A percentile compares a stretch with the other conserved stretches of the same genome.
These are phyloP conservation scores for Rhineura floridana DNA, from an alignment of 2,113 vertebrate species.

Conservation along the genomic window DNA sequence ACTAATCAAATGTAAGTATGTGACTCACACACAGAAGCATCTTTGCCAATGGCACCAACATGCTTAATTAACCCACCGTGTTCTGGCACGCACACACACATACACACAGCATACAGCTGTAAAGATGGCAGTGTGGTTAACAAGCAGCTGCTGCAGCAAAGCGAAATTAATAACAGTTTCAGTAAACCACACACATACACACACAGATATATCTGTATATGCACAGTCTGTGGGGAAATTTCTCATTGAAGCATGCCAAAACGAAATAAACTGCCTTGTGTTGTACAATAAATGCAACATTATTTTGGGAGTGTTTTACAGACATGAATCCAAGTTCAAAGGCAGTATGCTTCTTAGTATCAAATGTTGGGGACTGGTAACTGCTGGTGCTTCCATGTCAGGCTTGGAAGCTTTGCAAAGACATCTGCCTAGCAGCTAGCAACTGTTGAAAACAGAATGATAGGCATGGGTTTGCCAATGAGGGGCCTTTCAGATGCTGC, in stretches of 20 bases:
- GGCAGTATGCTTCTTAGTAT: background rate
- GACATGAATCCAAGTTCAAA: background rate
- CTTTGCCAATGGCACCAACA: background rate
- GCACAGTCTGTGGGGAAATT: background rate
- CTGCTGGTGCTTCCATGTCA: background rate
- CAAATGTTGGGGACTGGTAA: background rate
- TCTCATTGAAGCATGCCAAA: rapidly evolving
- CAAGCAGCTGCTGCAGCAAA: background rate
- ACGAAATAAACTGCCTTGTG: background rate
- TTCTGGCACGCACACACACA: background rate
- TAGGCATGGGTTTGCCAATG: background rate
- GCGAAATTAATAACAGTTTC: background rate
- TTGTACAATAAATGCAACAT: rapidly evolving
- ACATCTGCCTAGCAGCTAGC: background rate
- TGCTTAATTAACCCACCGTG: constrained; percentile 8
- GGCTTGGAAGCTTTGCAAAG: background rate
- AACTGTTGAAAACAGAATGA: no score
- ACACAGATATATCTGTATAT: background rate
- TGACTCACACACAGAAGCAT: constrained; percentile 34
- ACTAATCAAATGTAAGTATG: background rate
- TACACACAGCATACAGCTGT: background rate
- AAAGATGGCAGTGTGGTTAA: constrained; percentile 2
- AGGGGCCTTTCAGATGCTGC: background rate
- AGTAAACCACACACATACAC: background rate
- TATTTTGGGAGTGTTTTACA: background rate